Conservation (phyloP, 2,888 invertebrate genomes). For the Fissipunctia ypsillon region DNA sequence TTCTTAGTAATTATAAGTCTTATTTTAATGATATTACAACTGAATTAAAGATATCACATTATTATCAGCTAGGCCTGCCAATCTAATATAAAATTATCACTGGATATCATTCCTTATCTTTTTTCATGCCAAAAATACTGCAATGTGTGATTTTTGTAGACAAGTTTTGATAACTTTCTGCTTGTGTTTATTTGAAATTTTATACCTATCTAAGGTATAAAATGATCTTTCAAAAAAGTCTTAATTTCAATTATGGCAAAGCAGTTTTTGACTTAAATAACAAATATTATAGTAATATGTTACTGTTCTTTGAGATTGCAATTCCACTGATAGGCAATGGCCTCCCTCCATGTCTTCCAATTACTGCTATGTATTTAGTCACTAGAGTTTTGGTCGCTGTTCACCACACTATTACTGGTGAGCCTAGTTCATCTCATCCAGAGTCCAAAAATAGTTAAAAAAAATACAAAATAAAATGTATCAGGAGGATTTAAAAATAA, state of each 20-base stretch:
- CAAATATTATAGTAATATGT: not conserved
- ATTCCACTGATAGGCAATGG: not conserved
- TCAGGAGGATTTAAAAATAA: not conserved
- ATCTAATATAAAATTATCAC: conserved; percentile 9
- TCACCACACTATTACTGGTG: not conserved
- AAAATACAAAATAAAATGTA: not conserved
- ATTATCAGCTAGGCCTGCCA: conserved; percentile 18
- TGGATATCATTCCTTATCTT: conserved; percentile 22
- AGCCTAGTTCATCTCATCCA: too few species aligned
- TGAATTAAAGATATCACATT: conserved; percentile 2
- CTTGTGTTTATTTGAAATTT: not conserved
- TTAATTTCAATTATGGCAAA: not conserved
- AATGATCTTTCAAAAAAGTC: not conserved
- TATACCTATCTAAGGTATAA: too few species aligned
- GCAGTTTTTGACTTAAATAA: not conserved
- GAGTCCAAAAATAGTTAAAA: not conserved
- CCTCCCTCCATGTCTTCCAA: not conserved
- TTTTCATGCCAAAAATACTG: conserved; percentile 1
- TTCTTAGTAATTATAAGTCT: not conserved
- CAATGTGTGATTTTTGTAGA: not conserved
- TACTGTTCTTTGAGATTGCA: not conserved
- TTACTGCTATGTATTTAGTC: not conserved
- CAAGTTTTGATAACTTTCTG: not conserved
- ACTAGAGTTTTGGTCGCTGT: not conserved
- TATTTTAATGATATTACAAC: not conserved